Evolutionary conservation across 37 sponge, comb jelly and placozoan genomes (phyloP), one percentile per base, ranked within the genome.

Genomic region (Spongilla lacustris): DNA sequence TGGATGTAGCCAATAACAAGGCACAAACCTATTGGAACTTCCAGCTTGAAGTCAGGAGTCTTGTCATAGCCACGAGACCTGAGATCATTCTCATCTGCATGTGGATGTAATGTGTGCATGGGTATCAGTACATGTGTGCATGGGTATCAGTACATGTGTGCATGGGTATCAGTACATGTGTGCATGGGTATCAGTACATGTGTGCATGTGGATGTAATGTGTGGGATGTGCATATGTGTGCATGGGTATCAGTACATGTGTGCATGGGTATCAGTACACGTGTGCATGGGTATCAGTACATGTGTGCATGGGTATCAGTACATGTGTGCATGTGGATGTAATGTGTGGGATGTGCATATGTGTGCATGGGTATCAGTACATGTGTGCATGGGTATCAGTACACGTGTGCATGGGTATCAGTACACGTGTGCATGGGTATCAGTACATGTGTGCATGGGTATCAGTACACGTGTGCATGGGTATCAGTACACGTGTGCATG

Each of bases 41-140:
- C 90, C 36, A 97, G 37, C 73, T 92, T 94, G 79, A 90, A 75
- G 83, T 97, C 97, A 27, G 97, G 97, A 1, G 97, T 97, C 83
- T 96, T 96, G 83, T 96, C 96, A 83, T 93, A 96, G 24, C 93
- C 94, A 66, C 88, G 74, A 5, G 29, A 67, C 24, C 94, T 75
- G 72, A 96, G 76, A 36, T 50, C 83, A 28, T 50, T 67, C 71
- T 96, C 96, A 89, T 91, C 94, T 91, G 71, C 26, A 33, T 21
- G 23, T 46, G 23, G 1, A 14, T 14, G 19, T 58, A 87, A n/a
- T 38, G 34, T 32, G 58, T 79, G 76, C 75, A 48, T 4, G 27
- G 32, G 81, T 75, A 36, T 48, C 14, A 84, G 21, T 36, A 28
- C 28, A 50, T 50, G 28, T 66, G 1, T 50, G 67, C 66, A 0